Evolutionary conservation across 1,140 invertebrate species (phyloP), one percentile per base, ranked within the genome.

Genomic region (Bombus picipes): DNA sequence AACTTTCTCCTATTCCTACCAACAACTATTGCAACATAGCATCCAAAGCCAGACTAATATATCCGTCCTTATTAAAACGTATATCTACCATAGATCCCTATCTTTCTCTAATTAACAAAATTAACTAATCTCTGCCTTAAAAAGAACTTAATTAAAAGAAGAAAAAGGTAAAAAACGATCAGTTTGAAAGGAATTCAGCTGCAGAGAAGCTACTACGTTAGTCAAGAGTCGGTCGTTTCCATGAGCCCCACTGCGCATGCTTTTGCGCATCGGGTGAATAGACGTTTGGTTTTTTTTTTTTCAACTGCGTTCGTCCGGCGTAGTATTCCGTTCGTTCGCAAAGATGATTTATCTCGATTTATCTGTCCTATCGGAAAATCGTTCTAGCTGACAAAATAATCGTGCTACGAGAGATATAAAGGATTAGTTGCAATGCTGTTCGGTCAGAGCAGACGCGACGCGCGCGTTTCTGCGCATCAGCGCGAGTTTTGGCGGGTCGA

Each of bases 401-500:
- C 47, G 53, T 34, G 39, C 15, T 43, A 15, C 13, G 32, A 62
- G 10, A 28, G 10, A 39, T 18, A 34, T 6, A 22, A 28, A 6
- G 57, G 32, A 28, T 59, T 66, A 62, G 71, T 74, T 57, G 57
- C 57, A 71, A 65, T 32, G n/a, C 75, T 88, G 53, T 62, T 73
- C 57, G 53, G 53, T 66, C 75, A 41, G 77, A 62, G 39, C 32
- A 87, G 77, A 87, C 37, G 70, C 53, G 59, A 85, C 76, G 84
- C 80, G 70, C 84, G 81, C 53, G 73, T 89, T 88, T 80, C 83
- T 89, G 86, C 86, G 90, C 90, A 89, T 73, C 77, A 79, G 76
- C 83, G 80, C 83, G 80, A 90, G 88, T 93, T 94, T 94, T 93
- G 92, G 91, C 92, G 93, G 93, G 92, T 93, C 93, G 92, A 94